Evolutionary conservation across 2,797 vertebrate species (phyloP).

Genomic region (Synanceia verrucosa): DNA sequence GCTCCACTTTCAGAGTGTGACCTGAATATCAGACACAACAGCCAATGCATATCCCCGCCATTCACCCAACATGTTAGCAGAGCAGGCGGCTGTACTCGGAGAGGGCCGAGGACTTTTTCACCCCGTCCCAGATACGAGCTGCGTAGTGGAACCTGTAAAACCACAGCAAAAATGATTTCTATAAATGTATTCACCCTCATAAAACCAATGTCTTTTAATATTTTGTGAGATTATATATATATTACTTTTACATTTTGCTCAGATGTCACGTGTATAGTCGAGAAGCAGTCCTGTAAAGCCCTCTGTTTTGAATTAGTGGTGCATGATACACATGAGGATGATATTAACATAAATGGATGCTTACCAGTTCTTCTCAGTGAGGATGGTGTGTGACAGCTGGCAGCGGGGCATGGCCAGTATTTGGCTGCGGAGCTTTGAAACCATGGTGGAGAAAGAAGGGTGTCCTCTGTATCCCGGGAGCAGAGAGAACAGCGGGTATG

Average conservation of each 20-base stretch:
- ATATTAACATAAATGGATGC: background rate
- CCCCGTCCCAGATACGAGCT: conserved; percentile 93
- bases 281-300: background rate
- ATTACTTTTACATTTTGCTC: background rate
- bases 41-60: background rate
- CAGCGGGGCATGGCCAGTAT: conserved; percentile 91
- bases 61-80: conserved; percentile 63
- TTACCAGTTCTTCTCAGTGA: conserved; percentile 95
- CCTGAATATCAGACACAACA: background rate
- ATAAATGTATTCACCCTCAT: background rate
- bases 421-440: conserved; percentile 89
- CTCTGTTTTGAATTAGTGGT: background rate
- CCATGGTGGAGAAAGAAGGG: conserved; percentile 87
- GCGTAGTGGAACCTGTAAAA: conserved; percentile 91
- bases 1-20: background rate
- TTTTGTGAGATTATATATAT: background rate
- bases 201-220: background rate
- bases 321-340: background rate
- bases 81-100: conserved; percentile 93
- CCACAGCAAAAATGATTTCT: conserved; percentile 6
- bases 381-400: conserved; percentile 92
- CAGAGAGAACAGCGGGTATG: conserved; percentile 87
- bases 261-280: background rate
- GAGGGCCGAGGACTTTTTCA: conserved; percentile 92
- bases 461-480: conserved; percentile 91